phyloP scores from a whole-genome alignment of 2,113 vertebrate genomes.

The Anolis sagrei region DNA sequence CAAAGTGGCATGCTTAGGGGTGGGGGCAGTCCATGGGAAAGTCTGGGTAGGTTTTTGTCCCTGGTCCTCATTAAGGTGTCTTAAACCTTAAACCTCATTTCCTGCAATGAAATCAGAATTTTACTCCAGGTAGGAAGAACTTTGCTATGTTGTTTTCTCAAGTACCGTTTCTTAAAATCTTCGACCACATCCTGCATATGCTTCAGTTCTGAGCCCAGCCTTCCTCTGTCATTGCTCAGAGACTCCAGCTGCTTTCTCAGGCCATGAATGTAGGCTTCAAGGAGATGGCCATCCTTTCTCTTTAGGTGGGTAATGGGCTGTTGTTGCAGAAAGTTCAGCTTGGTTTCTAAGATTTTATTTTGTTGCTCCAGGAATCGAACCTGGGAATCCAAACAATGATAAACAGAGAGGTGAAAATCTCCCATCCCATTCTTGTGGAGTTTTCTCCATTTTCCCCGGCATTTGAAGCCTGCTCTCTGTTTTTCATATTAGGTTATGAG shows the following conservation, averaged over 20 bases:
- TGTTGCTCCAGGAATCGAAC: constrained; percentile 66
- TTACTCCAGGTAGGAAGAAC: not conserved
- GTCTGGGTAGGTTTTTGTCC: too few species aligned
- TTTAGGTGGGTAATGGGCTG: not conserved
- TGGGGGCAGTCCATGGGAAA: too few species aligned
- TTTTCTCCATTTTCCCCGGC: too few species aligned
- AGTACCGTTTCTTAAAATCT: constrained; percentile 86
- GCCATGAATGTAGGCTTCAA: constrained; percentile 83
- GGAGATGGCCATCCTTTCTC: constrained; percentile 78
- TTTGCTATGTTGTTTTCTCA: too few species aligned
- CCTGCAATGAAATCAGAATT: not conserved
- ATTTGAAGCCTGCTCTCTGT: too few species aligned
- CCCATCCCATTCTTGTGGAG: too few species aligned
- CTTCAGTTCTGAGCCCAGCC: constrained; percentile 81
- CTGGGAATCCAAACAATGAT: constrained; percentile 15
- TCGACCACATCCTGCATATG: constrained; percentile 84
- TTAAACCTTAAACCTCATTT: not conserved
- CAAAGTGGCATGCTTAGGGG: too few species aligned
- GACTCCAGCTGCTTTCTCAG: constrained; percentile 80
- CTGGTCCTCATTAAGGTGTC: too few species aligned
- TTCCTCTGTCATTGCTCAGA: constrained; percentile 77
- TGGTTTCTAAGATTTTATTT: constrained; percentile 64
- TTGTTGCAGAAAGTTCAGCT: constrained; percentile 61
- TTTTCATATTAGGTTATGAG: too few species aligned
- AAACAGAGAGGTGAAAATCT: not conserved